phyloP scores from a whole-genome alignment of 2,797 vertebrate genomes.

The Galaxias olidus region DNA sequence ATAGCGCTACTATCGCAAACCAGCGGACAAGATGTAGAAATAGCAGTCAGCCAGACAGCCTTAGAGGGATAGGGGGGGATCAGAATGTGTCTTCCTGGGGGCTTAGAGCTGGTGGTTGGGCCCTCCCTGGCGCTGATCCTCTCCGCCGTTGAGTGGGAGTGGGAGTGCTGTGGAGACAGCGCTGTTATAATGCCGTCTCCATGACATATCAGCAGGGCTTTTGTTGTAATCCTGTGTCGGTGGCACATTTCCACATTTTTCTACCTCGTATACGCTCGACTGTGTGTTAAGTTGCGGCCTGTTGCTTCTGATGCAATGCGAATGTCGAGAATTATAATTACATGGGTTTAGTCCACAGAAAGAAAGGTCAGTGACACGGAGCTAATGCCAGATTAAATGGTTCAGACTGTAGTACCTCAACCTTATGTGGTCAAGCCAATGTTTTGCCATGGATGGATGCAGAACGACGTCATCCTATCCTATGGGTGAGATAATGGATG shows the following conservation, averaged over 20 bases:
- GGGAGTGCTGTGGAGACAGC: conserved; percentile 41
- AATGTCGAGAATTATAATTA: conserved; percentile 5
- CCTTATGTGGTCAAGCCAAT: background rate
- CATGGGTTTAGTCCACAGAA: conserved; percentile 1
- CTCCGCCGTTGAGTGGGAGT: conserved; percentile 54
- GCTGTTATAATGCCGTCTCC: conserved; percentile 64
- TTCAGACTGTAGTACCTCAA: background rate
- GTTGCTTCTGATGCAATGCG: too few species aligned
- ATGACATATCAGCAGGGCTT: conserved; percentile 57
- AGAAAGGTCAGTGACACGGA: conserved; percentile 4
- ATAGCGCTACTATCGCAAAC: conserved; percentile 35
- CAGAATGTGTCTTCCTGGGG: conserved; percentile 22
- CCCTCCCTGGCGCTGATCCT: conserved; percentile 52
- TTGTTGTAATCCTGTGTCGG: conserved; percentile 41
- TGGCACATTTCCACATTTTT: too few species aligned
- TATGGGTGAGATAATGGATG: too few species aligned
- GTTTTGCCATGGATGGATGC: too few species aligned
- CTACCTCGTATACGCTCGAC: conserved; percentile 16
- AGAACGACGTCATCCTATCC: too few species aligned
- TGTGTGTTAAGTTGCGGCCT: background rate
- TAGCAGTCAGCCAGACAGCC: conserved; percentile 22
- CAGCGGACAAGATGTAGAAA: conserved; percentile 7
- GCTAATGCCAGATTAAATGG: conserved; percentile 5
- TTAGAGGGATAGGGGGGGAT: conserved; percentile 25
- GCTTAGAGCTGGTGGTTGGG: conserved; percentile 42